Conservation (phyloP, 2,888 invertebrate genomes). For the Punctoribates punctum region DNA sequence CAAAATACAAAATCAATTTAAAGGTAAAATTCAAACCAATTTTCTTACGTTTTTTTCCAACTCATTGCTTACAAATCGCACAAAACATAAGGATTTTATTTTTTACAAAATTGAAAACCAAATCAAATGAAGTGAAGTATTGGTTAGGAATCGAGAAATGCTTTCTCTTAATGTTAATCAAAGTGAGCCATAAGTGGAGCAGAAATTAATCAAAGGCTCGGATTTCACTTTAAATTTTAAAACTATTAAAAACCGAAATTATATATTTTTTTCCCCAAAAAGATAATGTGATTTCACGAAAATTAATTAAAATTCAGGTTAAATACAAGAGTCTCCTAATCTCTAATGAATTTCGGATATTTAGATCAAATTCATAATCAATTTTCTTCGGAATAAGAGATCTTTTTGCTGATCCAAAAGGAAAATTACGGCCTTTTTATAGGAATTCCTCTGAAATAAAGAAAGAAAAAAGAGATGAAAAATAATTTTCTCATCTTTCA, state of each 20-base stretch:
- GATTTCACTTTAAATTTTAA: neutral
- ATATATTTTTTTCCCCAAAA: neutral
- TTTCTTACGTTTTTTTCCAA: neutral
- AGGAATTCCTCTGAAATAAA: neutral
- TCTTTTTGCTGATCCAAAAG: neutral
- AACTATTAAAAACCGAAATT: neutral
- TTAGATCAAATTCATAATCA: too few species aligned
- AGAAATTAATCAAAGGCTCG: neutral
- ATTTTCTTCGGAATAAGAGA: too few species aligned
- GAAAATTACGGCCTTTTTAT: neutral
- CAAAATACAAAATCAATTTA: too few species aligned
- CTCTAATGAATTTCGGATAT: too few species aligned
- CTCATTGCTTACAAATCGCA: neutral
- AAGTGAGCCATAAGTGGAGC: neutral
- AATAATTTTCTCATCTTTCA: neutral
- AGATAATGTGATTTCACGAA: too few species aligned
- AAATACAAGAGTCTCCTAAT: too few species aligned
- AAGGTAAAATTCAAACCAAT: neutral
- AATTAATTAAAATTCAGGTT: too few species aligned
- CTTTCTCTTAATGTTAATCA: neutral
- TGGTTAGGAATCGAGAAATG: neutral
- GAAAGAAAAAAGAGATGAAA: neutral
- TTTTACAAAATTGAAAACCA: neutral
- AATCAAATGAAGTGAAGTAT: neutral
- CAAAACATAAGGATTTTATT: neutral